Percentiles rank a stretch among this genome's conserved stretches.
Conservation (phyloP, 2,888 invertebrate species). For the Sclerodermus sp. region DNA sequence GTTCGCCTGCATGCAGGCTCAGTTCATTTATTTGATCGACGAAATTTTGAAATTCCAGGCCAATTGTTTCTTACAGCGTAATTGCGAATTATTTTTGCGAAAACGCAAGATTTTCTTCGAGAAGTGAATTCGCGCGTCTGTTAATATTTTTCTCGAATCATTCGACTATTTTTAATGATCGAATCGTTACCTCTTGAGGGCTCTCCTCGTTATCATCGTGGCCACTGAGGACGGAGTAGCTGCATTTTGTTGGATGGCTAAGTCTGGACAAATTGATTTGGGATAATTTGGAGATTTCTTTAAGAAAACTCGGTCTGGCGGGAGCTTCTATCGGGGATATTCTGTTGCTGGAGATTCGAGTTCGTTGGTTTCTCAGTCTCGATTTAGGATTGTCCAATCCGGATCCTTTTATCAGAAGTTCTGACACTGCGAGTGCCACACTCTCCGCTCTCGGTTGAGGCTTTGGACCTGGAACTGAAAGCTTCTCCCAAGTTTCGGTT, state of each 20-base stretch:
- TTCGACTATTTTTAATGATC: not conserved
- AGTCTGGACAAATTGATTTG: conserved; percentile 70
- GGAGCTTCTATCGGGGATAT: conserved; percentile 57
- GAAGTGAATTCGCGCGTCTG: no score
- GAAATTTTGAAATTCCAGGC: not conserved
- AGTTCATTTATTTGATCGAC: conserved; percentile 18
- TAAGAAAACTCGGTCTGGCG: conserved; percentile 61
- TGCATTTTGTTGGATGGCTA: conserved; percentile 67
- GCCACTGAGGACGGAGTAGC: conserved; percentile 69
- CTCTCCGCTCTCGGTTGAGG: conserved; percentile 73
- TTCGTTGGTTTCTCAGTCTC: conserved; percentile 42
- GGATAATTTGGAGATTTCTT: conserved; percentile 73
- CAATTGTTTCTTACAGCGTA: no score
- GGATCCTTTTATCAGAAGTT: conserved; percentile 58
- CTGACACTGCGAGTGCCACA: conserved; percentile 68
- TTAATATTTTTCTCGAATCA: not conserved
- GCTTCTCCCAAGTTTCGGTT: conserved; percentile 76
- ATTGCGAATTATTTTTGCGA: no score
- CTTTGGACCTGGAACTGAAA: conserved; percentile 64
- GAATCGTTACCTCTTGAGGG: conserved; percentile 44
- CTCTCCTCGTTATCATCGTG: conserved; percentile 71
- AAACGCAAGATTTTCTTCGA: no score
- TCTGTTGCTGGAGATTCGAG: conserved; percentile 50
- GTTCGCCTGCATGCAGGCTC: conserved; percentile 50
- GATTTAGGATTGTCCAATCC: conserved; percentile 42